Evolutionary conservation across 2,888 invertebrate genomes (phyloP).

Genomic region (Andrena dorsata): DNA sequence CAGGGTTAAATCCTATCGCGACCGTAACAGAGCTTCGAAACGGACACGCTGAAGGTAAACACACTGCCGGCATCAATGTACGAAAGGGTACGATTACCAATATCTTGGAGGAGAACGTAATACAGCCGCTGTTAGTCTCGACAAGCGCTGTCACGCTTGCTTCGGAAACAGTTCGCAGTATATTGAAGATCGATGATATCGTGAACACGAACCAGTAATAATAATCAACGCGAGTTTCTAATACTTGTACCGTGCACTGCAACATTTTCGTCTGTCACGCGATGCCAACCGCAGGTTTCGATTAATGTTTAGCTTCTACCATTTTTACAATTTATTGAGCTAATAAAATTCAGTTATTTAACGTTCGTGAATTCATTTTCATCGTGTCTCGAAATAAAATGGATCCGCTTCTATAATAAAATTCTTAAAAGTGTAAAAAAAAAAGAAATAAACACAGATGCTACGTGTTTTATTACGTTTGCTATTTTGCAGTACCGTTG

Average conservation of each 20-base stretch:
- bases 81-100: constrained; percentile 98
- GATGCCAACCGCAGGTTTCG: constrained; percentile 11
- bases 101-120: constrained; percentile 98
- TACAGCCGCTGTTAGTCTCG: constrained; percentile 98
- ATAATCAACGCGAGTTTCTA: constrained; percentile 7
- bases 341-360: constrained; percentile 33
- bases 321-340: constrained; percentile 39
- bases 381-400: constrained; percentile 38
- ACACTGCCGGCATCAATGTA: constrained; percentile 97
- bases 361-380: constrained; percentile 7
- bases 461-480: constrained; percentile 40
- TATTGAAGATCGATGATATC: constrained; percentile 99
- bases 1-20: constrained; percentile 96
- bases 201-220: constrained; percentile 88
- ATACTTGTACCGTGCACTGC: constrained; percentile 6
- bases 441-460: constrained; percentile 46
- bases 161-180: constrained; percentile 98
- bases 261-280: constrained; percentile 16
- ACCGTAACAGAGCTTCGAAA: constrained; percentile 98
- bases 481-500: constrained; percentile 20
- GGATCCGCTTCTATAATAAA: constrained; percentile 28
- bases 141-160: constrained; percentile 96
- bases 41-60: constrained; percentile 95
- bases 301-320: constrained; percentile 36
- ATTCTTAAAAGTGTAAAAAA: constrained; percentile 42